Evolutionary conservation across 35 echinoderm and acorn worm species (phyloP), one percentile per base, ranked within the genome.

Genomic region (Ophiothrix spiculata): DNA sequence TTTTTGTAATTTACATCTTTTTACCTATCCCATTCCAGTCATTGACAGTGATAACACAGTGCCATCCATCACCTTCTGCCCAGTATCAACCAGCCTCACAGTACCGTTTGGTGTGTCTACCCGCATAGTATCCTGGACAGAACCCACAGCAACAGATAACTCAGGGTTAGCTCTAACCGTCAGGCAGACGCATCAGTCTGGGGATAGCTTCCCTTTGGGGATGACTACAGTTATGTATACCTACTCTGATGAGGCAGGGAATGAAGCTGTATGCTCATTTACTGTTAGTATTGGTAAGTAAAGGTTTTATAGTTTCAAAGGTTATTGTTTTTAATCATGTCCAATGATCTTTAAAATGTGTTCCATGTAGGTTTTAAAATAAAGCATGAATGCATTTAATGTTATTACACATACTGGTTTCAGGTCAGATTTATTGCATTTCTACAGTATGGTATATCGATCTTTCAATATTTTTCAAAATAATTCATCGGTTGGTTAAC

Each of bases 191-290:
- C 60, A 69, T 28, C 4, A 25, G 25, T 69, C 60, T 12, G 77
- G 40, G 25, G 39, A 77, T 33, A 37, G 36, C 28, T 87, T 87
- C 75, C 12, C 74, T 33, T 39, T 78, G 38, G 85, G 85, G n/a
- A 56, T 39, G 34, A 87, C 86, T 16, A 36, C 34, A n/a, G 86
- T 87, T 13, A 63, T 79, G 15, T 87, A 87, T 64, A 78, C 76
- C 4, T 75, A 34, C 11, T 33, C 39, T 8, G 86, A 87, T 42
- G 35, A 79, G 35, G 75, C 86, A 25, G 76, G 86, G 33, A 87
- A 87, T 45, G 36, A 32, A 37, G 86, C 76, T 10, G 64, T 38
- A 17, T 87, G 86, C 35, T 79, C 77, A 60, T 87, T 87, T 41
- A 79, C 76, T 49, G 33, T 87, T 56, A 56, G 39, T 56, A 75